Evolutionary conservation across 2,888 invertebrate genomes (phyloP).

Genomic region (Nymphalis urticae): DNA sequence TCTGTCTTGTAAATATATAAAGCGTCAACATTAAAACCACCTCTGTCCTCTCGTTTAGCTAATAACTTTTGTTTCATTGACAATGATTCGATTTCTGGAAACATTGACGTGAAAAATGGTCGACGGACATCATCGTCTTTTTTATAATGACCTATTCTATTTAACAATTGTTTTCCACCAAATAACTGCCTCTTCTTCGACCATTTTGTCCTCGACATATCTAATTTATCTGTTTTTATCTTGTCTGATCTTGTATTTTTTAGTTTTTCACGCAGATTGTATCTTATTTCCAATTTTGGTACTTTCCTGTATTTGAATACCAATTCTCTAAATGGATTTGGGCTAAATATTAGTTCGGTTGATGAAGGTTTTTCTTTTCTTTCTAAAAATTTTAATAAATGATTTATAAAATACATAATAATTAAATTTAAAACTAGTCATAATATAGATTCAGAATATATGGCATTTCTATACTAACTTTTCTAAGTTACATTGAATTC

Average conservation of each 20-base stretch:
- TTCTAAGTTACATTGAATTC: no score
- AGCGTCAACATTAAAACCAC: conserved; percentile 43
- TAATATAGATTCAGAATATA: no score
- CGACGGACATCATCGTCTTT: conserved; percentile 26
- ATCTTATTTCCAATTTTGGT: conserved; percentile 63
- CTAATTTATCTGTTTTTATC: conserved; percentile 50
- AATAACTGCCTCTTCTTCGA: conserved; percentile 51
- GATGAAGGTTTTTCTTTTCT: conserved; percentile 1
- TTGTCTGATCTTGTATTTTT: conserved; percentile 58
- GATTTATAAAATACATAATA: background rate
- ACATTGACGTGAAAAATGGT: conserved; percentile 34
- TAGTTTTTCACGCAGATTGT: conserved; percentile 64
- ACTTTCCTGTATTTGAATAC: conserved; percentile 58
- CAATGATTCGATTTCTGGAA: conserved; percentile 37
- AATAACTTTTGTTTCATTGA: conserved; percentile 61
- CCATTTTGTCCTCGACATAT: conserved; percentile 63
- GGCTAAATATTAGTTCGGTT: conserved; percentile 41
- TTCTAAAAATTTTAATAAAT: background rate
- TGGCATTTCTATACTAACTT: no score
- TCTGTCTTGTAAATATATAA: conserved; percentile 48
- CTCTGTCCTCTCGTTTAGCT: conserved; percentile 44
- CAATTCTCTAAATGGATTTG: conserved; percentile 59
- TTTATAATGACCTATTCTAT: conserved; percentile 30
- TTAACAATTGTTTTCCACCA: conserved; percentile 39
- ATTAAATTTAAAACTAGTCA: no score